A percentile compares a stretch with the other conserved stretches of the same genome.
These are phyloP conservation scores for Climacteris rufus DNA, from an alignment of 2,113 vertebrate species.

Conservation along the genomic window DNA sequence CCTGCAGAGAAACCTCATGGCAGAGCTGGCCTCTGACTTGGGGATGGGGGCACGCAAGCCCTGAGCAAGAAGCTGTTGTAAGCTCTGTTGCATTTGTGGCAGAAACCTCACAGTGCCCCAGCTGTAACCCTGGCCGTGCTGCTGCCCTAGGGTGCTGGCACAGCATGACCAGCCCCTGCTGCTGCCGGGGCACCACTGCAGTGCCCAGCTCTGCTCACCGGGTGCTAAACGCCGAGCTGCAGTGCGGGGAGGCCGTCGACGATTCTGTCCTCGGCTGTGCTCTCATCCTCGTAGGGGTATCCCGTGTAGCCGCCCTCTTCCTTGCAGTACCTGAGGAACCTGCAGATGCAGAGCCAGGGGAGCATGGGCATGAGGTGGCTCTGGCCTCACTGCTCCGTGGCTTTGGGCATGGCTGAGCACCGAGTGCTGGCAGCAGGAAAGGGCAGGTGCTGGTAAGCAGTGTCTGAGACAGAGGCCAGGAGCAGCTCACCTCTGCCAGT, in stretches of 20 bases:
- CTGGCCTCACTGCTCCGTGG: accelerated
- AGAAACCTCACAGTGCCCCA: not conserved
- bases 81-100: slow-evolving; percentile 29
- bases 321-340: slow-evolving; percentile 85
- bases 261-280: not conserved
- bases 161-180: accelerated
- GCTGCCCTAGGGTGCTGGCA: not conserved
- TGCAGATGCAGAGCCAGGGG: not conserved
- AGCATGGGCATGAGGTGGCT: not conserved
- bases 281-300: slow-evolving; percentile 48
- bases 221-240: not conserved
- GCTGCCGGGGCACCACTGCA: accelerated
- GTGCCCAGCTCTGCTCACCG: slow-evolving; percentile 46
- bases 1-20: not conserved
- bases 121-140: not conserved
- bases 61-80: accelerated
- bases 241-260: not conserved
- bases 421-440: accelerated
- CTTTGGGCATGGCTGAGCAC: not conserved
- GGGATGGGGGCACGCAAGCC: not conserved
- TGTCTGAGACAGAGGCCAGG: not conserved
- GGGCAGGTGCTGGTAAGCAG: not conserved
- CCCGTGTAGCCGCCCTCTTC: slow-evolving; percentile 71
- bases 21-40: not conserved
- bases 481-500: slow-evolving; percentile 80